Conservation (phyloP, 2,888 invertebrate species). For the Hermodice carunculata region DNA sequence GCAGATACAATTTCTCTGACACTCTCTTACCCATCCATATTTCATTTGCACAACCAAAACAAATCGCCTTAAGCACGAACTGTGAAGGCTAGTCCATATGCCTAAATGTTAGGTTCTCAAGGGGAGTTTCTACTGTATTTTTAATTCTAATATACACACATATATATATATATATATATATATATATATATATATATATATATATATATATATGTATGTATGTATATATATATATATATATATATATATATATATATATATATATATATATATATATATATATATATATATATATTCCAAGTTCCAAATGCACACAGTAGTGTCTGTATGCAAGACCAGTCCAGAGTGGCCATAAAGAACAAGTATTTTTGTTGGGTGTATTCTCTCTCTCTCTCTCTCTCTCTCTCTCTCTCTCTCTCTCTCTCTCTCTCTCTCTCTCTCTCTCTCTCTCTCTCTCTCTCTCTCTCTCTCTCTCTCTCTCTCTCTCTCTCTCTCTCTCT, state of each 20-base stretch:
- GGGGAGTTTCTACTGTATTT: too few relatives aligned
- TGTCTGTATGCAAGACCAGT: neutral
- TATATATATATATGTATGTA: neutral
- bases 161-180: slow-evolving; percentile 8
- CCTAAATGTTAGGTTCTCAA: too few relatives aligned
- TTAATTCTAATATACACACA: too few relatives aligned
- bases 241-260: neutral
- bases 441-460: too few relatives aligned
- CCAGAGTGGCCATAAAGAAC: neutral
- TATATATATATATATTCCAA: neutral
- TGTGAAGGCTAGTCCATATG: too few relatives aligned
- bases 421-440: slow-evolving; percentile 15
- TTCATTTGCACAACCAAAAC: too few relatives aligned
- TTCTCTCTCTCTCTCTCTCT: neutral
- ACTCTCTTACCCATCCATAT: too few relatives aligned
- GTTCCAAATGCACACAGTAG: neutral
- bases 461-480: too few relatives aligned
- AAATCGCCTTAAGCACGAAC: too few relatives aligned
- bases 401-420: slow-evolving; percentile 8
- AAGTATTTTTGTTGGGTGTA: neutral
- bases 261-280: neutral
- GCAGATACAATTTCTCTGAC: too few relatives aligned
- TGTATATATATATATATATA: neutral
- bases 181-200: neutral
- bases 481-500: slow-evolving; percentile 4